These are phyloP conservation scores for Australoheros scitulus DNA, from an alignment of 2,113 vertebrate species.

Conservation along the genomic window DNA sequence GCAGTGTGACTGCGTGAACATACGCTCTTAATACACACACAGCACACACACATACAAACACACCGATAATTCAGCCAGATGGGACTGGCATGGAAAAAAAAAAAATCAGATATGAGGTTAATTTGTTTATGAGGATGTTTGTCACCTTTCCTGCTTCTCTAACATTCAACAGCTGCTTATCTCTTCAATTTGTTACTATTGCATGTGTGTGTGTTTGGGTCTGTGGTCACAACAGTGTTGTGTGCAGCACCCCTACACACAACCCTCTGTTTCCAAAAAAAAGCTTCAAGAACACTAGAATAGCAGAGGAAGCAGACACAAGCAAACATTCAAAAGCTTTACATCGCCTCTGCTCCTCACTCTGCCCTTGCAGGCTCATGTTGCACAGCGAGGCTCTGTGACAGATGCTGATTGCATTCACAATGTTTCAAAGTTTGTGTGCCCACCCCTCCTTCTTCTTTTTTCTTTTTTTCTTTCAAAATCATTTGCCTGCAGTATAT, in stretches of 20 bases:
- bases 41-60: background rate
- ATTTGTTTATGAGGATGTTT: background rate
- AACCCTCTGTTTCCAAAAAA: conserved; percentile 17
- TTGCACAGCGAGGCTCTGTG: conserved; percentile 21
- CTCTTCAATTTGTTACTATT: conserved; percentile 7
- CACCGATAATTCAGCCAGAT: background rate
- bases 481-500: conserved; percentile 56
- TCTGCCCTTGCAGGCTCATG: conserved; percentile 17
- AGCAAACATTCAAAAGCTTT: conserved; percentile 30
- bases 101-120: background rate
- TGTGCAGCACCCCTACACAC: background rate
- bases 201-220: background rate
- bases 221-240: conserved; percentile 19
- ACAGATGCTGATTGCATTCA: conserved; percentile 34
- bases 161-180: background rate
- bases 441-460: background rate
- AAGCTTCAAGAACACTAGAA: background rate
- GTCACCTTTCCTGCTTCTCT: background rate
- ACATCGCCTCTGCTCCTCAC: conserved; percentile 8
- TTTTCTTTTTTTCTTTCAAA: background rate
- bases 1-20: conserved; percentile 2
- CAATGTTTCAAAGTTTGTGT: conserved; percentile 42
- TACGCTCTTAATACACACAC: background rate
- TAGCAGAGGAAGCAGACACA: conserved; percentile 25
- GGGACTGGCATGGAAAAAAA: background rate